Percentiles rank a stretch among this genome's conserved stretches.
phyloP scores from a whole-genome alignment of 1,140 invertebrate genomes.

The Drosophila tristis region DNA sequence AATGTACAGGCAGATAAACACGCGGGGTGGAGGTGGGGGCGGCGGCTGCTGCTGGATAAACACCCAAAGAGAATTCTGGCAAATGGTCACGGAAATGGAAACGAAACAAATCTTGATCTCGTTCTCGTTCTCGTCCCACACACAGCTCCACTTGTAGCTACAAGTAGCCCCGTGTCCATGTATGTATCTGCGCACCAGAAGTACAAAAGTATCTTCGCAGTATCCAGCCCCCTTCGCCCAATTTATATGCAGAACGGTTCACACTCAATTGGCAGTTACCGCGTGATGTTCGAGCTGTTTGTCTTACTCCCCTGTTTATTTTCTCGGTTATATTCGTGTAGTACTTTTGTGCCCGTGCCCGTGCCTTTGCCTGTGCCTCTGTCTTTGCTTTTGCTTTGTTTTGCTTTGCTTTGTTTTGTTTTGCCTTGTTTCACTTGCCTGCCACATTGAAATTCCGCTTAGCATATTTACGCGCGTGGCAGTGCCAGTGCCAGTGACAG shows the following conservation, averaged over 20 bases:
- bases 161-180: conserved; percentile 7
- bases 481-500: neutral
- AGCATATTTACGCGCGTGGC: conserved; percentile 8
- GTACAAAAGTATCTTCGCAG: neutral
- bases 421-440: conserved; percentile 12
- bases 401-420: neutral
- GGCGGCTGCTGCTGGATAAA: conserved; percentile 25
- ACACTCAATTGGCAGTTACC: conserved; percentile 58
- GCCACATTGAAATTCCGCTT: conserved; percentile 12
- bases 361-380: too few species aligned
- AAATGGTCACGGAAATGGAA: conserved; percentile 61
- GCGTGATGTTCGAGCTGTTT: conserved; percentile 29
- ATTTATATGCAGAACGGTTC: conserved; percentile 48
- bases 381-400: neutral
- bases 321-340: conserved; percentile 10
- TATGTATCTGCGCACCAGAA: conserved; percentile 6
- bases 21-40: neutral
- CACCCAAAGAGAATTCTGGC: conserved; percentile 39
- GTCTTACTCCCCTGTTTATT: conserved; percentile 25
- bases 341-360: neutral
- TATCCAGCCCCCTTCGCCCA: conserved; percentile 1
- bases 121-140: conserved; percentile 19
- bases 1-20: conserved; percentile 71
- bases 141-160: neutral
- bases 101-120: conserved; percentile 68